Evolutionary conservation across 2,113 vertebrate species (phyloP).

Genomic region (Callaeas wilsoni): DNA sequence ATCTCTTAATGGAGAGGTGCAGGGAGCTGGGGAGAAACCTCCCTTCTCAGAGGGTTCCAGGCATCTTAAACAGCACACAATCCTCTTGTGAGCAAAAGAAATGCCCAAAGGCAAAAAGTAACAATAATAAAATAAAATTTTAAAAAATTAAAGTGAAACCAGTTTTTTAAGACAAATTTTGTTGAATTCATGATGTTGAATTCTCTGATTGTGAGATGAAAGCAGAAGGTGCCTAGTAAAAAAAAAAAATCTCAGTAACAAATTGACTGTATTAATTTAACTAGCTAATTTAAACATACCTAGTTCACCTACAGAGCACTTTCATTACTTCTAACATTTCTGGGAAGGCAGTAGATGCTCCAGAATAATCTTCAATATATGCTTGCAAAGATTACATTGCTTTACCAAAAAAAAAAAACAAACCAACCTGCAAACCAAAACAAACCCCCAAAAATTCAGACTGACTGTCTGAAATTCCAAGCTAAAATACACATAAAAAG

Average conservation of each 20-base stretch:
- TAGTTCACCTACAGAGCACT: slow-evolving; percentile 74
- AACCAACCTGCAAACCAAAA: not conserved
- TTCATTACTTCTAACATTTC: slow-evolving; percentile 71
- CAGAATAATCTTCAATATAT: slow-evolving; percentile 75
- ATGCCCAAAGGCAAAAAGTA: slow-evolving; percentile 47
- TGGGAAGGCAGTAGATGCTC: slow-evolving; percentile 76
- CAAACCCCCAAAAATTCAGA: not conserved
- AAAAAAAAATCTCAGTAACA: slow-evolving; percentile 37
- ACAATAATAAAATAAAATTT: not conserved
- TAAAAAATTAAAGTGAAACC: not conserved
- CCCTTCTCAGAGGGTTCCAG: slow-evolving; percentile 7
- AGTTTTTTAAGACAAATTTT: slow-evolving; percentile 52
- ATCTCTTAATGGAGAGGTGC: not conserved
- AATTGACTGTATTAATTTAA: slow-evolving; percentile 66
- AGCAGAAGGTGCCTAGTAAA: slow-evolving; percentile 61
- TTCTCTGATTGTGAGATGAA: slow-evolving; percentile 71
- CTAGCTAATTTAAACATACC: slow-evolving; percentile 63
- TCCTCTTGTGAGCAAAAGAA: slow-evolving; percentile 55
- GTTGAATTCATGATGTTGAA: slow-evolving; percentile 22
- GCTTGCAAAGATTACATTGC: slow-evolving; percentile 74
- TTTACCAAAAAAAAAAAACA: not conserved
- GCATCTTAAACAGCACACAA: slow-evolving; percentile 41
- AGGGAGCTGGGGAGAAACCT: not conserved
- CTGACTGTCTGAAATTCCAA: slow-evolving; percentile 64
- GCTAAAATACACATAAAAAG: slow-evolving; percentile 73